Evolutionary conservation across 2,888 invertebrate genomes (phyloP).

Genomic region (Netelia fuscicornis): DNA sequence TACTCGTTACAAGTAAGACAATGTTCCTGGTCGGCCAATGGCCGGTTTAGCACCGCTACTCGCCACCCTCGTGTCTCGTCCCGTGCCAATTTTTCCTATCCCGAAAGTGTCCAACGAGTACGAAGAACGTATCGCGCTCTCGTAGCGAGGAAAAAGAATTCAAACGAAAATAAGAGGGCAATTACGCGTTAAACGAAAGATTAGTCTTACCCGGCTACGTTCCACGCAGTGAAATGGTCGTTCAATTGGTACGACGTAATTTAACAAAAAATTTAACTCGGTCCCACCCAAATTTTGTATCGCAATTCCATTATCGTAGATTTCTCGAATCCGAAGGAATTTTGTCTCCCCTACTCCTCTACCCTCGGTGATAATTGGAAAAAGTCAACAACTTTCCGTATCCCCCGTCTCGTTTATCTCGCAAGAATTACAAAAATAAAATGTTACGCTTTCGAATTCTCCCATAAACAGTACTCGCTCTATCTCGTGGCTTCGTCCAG

Average conservation of each 20-base stretch:
- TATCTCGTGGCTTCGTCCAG: constrained; percentile 36
- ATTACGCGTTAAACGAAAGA: too few species aligned
- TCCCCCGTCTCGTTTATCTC: neutral
- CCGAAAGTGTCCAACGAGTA: neutral
- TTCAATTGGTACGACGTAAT: neutral
- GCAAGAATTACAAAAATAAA: neutral
- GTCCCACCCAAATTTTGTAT: neutral
- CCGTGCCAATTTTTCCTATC: neutral
- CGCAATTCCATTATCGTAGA: neutral
- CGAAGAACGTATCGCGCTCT: neutral
- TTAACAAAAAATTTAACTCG: neutral
- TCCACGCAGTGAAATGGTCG: too few species aligned
- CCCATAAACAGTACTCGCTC: neutral
- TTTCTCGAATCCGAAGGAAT: neutral
- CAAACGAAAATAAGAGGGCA: neutral
- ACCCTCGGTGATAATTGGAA: neutral
- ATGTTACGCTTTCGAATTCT: neutral
- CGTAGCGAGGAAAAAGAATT: neutral
- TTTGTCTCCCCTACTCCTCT: neutral
- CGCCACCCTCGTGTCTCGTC: constrained; percentile 37
- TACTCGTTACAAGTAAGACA: constrained; percentile 42
- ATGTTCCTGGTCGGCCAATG: constrained; percentile 44
- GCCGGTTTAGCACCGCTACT: constrained; percentile 67
- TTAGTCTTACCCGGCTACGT: too few species aligned
- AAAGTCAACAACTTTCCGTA: neutral